Conservation (phyloP, 2,797 vertebrate genomes). For the Psittacula derbiana region DNA sequence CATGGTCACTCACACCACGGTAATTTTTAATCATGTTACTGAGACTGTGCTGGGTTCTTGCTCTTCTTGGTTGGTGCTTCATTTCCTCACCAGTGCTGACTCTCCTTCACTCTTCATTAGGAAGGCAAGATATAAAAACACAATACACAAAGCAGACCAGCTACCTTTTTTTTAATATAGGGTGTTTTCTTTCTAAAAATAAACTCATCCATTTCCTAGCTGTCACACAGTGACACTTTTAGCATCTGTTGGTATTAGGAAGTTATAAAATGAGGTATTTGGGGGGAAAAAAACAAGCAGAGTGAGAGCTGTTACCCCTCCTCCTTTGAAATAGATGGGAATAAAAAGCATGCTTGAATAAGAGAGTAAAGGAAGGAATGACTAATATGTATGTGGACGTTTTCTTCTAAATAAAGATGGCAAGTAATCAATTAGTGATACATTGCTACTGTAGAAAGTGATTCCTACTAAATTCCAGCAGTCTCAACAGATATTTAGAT, state of each 20-base stretch:
- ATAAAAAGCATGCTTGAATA: not conserved
- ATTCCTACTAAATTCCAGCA: not conserved
- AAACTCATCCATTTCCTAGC: not conserved
- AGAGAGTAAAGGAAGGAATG: not conserved
- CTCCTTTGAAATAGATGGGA: not conserved
- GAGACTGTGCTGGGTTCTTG: not conserved
- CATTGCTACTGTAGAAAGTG: not conserved
- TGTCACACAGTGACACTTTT: not conserved
- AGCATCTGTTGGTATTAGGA: not conserved
- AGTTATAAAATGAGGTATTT: not conserved
- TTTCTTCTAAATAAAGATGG: not conserved
- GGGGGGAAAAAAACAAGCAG: not conserved
- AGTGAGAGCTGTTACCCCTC: not conserved
- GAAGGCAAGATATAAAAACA: not conserved
- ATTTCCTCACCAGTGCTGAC: not conserved
- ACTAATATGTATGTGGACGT: not conserved
- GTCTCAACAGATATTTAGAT: not conserved
- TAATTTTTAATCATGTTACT: conserved; percentile 35
- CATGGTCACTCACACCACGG: conserved; percentile 1
- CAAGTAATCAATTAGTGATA: not conserved
- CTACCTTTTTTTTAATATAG: not conserved
- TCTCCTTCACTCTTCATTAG: not conserved
- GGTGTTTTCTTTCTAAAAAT: not conserved
- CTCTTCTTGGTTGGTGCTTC: not conserved
- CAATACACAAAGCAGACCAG: not conserved